Evolutionary conservation across 2,113 vertebrate species (phyloP).

Genomic region (Ursus arctos): DNA sequence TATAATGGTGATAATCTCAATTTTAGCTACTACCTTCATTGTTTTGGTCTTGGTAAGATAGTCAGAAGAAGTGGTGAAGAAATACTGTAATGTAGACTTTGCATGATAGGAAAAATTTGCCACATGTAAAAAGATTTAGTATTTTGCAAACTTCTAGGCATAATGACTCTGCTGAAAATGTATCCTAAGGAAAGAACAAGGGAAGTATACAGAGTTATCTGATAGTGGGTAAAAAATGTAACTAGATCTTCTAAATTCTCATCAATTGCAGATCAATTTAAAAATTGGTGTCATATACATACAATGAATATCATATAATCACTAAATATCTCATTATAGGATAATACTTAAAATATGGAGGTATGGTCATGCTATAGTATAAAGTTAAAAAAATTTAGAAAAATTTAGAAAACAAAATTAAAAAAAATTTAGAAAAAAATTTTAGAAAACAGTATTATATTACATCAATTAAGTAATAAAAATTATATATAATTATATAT

Average conservation of each 20-base stretch:
- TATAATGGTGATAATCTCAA: constrained; percentile 3
- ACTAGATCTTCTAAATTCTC: background rate
- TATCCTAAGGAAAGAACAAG: background rate
- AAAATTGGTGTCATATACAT: background rate
- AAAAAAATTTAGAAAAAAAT: background rate
- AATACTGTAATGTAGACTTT: background rate
- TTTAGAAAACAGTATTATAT: background rate
- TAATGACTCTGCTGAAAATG: background rate
- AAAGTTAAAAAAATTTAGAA: background rate
- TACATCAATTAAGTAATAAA: constrained; percentile 25
- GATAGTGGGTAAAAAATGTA: background rate
- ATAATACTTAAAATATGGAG: background rate
- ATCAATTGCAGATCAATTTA: background rate
- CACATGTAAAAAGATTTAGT: background rate
- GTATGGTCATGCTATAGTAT: background rate
- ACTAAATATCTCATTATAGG: constrained; percentile 17
- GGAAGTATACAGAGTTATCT: background rate
- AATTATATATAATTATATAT: background rate
- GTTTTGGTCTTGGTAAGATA: constrained; percentile 6
- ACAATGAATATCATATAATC: background rate
- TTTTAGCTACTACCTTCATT: background rate
- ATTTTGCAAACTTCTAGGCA: constrained; percentile 42
- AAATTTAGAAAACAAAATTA: too few species aligned
- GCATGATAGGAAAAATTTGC: background rate
- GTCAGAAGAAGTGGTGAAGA: background rate